Evolutionary conservation across 2,797 vertebrate genomes (phyloP).

Genomic region (Caiman crocodilus): DNA sequence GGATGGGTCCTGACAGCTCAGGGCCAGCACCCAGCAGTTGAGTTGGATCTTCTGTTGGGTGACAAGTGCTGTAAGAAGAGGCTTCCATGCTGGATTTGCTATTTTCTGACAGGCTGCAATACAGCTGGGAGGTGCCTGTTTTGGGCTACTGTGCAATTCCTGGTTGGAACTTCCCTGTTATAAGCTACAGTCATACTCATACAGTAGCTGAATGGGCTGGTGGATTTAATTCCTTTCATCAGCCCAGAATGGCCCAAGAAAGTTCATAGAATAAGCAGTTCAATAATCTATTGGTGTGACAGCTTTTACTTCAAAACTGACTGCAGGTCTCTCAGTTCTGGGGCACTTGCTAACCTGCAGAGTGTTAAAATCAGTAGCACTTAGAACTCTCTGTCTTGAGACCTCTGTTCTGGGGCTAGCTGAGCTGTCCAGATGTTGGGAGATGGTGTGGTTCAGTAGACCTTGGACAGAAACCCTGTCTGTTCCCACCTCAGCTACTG

Average conservation of each 20-base stretch:
- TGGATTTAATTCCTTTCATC: neutral
- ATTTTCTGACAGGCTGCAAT: neutral
- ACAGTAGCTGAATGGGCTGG: neutral
- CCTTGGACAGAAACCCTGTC: neutral
- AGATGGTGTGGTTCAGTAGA: neutral
- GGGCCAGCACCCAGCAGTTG: neutral
- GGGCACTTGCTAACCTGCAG: neutral
- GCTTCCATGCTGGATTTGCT: neutral
- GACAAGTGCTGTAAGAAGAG: neutral
- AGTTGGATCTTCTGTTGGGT: neutral
- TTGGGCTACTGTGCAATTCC: neutral
- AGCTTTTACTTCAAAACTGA: neutral
- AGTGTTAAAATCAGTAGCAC: neutral
- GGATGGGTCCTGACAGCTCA: neutral
- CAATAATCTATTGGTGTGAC: rapidly evolving
- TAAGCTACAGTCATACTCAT: neutral
- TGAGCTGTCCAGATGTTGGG: neutral
- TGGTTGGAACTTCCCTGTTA: neutral
- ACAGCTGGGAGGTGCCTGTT: neutral
- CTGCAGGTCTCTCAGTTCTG: neutral
- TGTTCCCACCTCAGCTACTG: neutral
- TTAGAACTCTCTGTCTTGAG: neutral
- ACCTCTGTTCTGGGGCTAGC: neutral
- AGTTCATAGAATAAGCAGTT: neutral
- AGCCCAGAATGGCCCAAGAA: neutral